A percentile compares a stretch with the other conserved stretches of the same genome.
phyloP scores from a whole-genome alignment of 2,797 vertebrate species.

The Melanotaenia pygmaea region DNA sequence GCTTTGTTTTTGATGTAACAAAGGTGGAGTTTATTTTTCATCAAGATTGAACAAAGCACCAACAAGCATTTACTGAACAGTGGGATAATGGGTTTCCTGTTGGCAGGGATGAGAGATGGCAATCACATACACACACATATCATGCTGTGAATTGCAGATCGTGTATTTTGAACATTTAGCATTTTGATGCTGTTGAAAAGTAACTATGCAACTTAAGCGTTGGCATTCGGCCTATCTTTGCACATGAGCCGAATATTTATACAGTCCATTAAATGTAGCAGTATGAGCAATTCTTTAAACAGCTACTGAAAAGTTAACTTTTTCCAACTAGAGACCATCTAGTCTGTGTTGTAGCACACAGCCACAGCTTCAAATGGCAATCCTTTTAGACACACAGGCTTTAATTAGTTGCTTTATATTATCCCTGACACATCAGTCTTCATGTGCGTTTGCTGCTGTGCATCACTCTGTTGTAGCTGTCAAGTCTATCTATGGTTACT shows the following conservation, averaged over 20 bases:
- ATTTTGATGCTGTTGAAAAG: conserved; percentile 31
- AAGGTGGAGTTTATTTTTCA: conserved; percentile 67
- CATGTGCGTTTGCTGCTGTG: conserved; percentile 23
- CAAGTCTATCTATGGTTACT: conserved; percentile 13
- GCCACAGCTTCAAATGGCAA: conserved; percentile 3
- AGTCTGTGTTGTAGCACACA: background rate
- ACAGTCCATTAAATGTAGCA: background rate
- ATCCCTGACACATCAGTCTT: conserved; percentile 1
- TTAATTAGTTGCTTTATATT: conserved; percentile 19
- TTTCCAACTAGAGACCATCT: background rate
- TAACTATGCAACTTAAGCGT: conserved; percentile 15
- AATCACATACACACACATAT: conserved; percentile 9
- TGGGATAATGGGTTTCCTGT: conserved; percentile 62
- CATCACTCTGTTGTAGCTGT: background rate
- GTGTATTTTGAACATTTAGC: conserved; percentile 35
- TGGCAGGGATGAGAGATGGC: conserved; percentile 42
- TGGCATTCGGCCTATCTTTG: conserved; percentile 19
- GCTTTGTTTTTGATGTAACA: conserved; percentile 64
- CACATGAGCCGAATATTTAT: conserved; percentile 38
- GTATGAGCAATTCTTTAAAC: conserved; percentile 2
- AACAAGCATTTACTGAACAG: conserved; percentile 47
- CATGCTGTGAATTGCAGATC: conserved; percentile 35
- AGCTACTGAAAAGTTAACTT: background rate
- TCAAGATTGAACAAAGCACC: conserved; percentile 58
- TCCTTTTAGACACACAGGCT: conserved; percentile 16